Base-by-base conservation (phyloP, 2,113 vertebrate genomes). In the Glaucomys volans region DNA sequence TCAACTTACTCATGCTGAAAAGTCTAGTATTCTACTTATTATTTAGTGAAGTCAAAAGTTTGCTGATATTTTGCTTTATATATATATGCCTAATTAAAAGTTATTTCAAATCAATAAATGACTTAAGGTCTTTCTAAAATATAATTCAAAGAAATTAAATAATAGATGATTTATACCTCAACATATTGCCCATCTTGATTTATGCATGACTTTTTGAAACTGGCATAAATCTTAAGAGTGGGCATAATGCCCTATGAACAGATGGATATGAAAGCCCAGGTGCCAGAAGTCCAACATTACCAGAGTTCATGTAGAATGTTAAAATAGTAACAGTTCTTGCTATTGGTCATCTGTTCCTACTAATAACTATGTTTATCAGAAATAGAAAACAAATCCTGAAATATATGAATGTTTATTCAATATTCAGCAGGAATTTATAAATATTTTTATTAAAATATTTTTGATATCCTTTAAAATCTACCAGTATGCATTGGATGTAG, bases 211-310 rank as follows among this genome's bases (percentile, higher is more conserved):
- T 66, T 96, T 95, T 94, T 82, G 79, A 81, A 95, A 94, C 12
- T 90, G 71, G 35, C 57, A 77, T 76, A 76, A 69, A 83, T 13
- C 24, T 74, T 28, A n/a, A 20, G 74, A 90, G 16, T 69, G 67
- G 95, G 84, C 87, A 85, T 35, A 81, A 37, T 74, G 97, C 85
- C 96, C 40, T 95, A 47, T 82, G 79, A 85, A 92, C 94, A 97
- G 97, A 97, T 90, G 95, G 88, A 37, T 62, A 10, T 90, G 59
- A 94, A 88, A 32, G 42, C 28, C n/a, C 85, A 88, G 76, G 66
- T 92, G 94, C 95, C 90, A 97, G 92, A 91, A 97, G 82, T 44
- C 44, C 81, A 74, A n/a, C 40, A 86, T 54, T 66, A 67, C 80
- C 32, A 87, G 2, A 76, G 76, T 80, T 92, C 71, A 84, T 30